Conservation (phyloP, 2,888 invertebrate genomes). For the Adelognathus sp. region DNA sequence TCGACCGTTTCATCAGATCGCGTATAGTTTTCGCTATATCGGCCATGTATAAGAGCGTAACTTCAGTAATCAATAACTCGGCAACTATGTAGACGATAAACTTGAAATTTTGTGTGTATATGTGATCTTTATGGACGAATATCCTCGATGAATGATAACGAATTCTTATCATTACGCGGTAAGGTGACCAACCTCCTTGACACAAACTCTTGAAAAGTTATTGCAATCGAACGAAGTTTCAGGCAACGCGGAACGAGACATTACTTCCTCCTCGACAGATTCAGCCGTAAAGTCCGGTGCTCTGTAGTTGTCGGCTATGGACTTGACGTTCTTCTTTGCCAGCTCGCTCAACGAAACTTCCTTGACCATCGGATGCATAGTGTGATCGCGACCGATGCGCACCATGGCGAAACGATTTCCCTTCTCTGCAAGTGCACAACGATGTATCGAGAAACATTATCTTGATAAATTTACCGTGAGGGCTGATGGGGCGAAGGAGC, state of each 20-base stretch:
- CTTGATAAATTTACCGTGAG: neutral
- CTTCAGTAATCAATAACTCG: no score
- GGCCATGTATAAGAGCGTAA: no score
- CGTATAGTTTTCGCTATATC: no score
- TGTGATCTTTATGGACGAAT: no score
- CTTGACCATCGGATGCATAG: slow-evolving; percentile 84
- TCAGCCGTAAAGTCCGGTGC: slow-evolving; percentile 59
- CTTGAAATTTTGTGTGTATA: no score
- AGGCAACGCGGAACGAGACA: neutral
- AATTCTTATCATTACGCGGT: no score
- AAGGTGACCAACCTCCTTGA: no score
- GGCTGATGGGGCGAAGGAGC: neutral
- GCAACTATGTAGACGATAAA: no score
- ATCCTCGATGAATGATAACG: no score
- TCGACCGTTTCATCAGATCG: no score
- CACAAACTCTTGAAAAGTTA: no score
- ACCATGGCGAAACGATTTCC: slow-evolving; percentile 84
- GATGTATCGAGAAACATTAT: neutral
- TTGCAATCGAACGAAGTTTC: no score
- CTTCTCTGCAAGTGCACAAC: slow-evolving; percentile 59
- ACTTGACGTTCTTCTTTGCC: slow-evolving; percentile 81
- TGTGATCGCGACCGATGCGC: slow-evolving; percentile 85
- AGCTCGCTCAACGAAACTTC: slow-evolving; percentile 84
- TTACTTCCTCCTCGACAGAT: slow-evolving; percentile 68
- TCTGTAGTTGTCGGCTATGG: slow-evolving; percentile 32